phyloP scores from a whole-genome alignment of 2,113 vertebrate species.

The Lethenteron reissneri region DNA sequence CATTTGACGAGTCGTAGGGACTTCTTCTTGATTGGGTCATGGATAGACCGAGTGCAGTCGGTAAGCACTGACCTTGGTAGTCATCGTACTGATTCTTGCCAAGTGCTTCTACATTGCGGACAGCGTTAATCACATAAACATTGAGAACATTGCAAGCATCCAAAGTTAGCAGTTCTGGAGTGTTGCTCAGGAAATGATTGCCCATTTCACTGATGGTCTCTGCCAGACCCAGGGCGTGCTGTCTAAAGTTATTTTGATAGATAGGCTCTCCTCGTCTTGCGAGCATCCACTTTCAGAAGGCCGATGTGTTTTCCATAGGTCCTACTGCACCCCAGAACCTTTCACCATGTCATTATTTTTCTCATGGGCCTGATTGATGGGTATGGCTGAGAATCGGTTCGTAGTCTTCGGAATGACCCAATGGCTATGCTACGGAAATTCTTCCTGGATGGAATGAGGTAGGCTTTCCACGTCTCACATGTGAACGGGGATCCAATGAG shows the following conservation, averaged over 20 bases:
- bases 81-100: background rate
- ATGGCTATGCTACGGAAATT: too few species aligned
- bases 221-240: background rate
- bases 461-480: background rate
- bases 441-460: background rate
- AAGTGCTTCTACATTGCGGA: background rate
- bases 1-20: background rate
- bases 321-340: constrained; percentile 3
- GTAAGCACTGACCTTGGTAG: background rate
- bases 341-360: constrained; percentile 1
- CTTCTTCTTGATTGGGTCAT: background rate
- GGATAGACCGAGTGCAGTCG: background rate
- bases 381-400: background rate
- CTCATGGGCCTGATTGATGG: constrained; percentile 1
- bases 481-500: background rate
- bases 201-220: background rate
- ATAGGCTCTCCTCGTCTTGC: background rate
- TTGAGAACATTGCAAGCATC: background rate
- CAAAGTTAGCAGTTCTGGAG: background rate
- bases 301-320: background rate
- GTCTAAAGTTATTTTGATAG: background rate
- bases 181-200: background rate
- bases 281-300: constrained; percentile 1
- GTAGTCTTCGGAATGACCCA: background rate
- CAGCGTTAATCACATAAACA: background rate